A percentile compares a stretch with the other conserved stretches of the same genome.
Evolutionary conservation across 2,113 vertebrate species (phyloP).

Genomic region (Heptranchias perlo): DNA sequence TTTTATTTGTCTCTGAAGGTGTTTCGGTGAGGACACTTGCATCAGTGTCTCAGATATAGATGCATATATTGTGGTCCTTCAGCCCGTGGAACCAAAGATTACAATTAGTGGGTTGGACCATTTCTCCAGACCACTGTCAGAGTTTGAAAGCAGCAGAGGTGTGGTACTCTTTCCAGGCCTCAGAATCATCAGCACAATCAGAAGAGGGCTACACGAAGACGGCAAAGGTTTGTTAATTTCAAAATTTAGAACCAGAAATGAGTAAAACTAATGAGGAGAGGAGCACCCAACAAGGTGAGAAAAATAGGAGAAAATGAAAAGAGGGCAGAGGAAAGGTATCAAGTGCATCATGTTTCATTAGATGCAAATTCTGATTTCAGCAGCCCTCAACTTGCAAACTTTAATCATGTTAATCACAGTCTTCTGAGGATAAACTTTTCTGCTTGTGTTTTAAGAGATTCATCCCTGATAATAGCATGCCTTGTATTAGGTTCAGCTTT

Average conservation of each 20-base stretch:
- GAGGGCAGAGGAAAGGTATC: background rate
- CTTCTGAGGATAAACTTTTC: background rate
- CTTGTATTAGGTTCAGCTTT: background rate
- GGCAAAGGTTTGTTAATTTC: constrained; percentile 44
- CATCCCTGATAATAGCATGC: background rate
- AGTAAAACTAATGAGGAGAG: background rate
- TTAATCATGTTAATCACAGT: background rate
- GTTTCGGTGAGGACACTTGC: constrained; percentile 93
- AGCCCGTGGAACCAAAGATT: constrained; percentile 86
- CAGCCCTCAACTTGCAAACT: background rate
- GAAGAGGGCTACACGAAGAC: constrained; percentile 53
- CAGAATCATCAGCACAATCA: constrained; percentile 82
- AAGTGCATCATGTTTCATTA: background rate
- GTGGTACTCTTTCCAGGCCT: constrained; percentile 78
- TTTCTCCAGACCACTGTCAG: constrained; percentile 68
- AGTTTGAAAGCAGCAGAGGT: constrained; percentile 68
- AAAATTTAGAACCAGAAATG: background rate
- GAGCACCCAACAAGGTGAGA: background rate
- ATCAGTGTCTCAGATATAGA: constrained; percentile 86
- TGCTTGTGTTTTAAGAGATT: background rate
- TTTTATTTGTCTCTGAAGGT: constrained; percentile 56
- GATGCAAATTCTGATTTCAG: background rate
- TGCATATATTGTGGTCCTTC: constrained; percentile 85
- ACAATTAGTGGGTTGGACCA: constrained; percentile 80
- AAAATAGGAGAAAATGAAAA: background rate